Evolutionary conservation across 2,888 invertebrate species (phyloP), one percentile per base, ranked within the genome.

Genomic region (Cheilosia variabilis): DNA sequence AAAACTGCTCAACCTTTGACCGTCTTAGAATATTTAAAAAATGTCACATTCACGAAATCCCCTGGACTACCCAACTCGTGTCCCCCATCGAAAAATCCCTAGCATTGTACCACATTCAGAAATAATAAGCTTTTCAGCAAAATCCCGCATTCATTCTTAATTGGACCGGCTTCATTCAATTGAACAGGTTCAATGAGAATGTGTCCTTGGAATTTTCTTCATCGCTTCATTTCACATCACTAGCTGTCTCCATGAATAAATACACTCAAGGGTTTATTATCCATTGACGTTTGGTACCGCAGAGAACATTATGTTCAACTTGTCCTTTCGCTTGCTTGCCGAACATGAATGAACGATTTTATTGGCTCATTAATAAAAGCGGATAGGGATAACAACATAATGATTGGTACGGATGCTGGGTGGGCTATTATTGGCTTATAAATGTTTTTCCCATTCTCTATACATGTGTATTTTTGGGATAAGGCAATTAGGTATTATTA

Each of bases 291-390:
- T 24, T 4, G 22, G 45, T 15, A 15, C 13, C 52, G 15, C n/a
- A 9, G 22, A 52, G 45, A 6, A 47, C n/a, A 47, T 47, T 27
- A 55, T 58, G 37, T 34, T 58, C 60, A 24, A 60, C n/a, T n/a
- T 24, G 43, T 60, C 60, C 60, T 60, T 24, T 22, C 41, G 37
- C 15, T 24, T 37, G 41, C 41, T 13, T 5, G 17, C 22, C 60
- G 19, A 19, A 58, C 15, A 53, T 15, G 53, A 53, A 53, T 58
- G 57, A 58, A 37, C n/a, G 60, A 60, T 43, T 60, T 60, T 60
- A 60, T 60, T 60, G 60, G 34, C 43, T 60, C 60, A 60, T 60
- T 60, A 60, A 41, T 60, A n/a, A 22, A 41, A 43, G 53, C 52
- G 72, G 62, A 31, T 62, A 62, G 13, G 6, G 4, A 52, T 52